Evolutionary conservation across 2,888 invertebrate species (phyloP).

Genomic region (Cerastis rubricosa): DNA sequence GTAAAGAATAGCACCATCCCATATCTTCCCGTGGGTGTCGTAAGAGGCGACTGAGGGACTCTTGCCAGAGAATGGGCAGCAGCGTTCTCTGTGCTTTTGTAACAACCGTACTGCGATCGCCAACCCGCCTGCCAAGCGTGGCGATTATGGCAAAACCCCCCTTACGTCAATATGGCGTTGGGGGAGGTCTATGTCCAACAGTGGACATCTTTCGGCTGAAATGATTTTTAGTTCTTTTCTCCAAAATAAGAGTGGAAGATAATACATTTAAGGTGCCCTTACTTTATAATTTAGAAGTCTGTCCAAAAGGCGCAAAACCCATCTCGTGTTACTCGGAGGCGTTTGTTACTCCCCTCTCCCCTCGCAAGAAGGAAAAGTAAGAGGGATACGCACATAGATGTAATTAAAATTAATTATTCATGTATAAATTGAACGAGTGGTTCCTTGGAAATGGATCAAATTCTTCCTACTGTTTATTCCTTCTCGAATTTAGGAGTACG

Average conservation of each 20-base stretch:
- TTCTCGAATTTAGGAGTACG: constrained; percentile 5
- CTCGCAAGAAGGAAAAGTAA: constrained; percentile 57
- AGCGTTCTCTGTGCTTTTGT: no score
- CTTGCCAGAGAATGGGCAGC: no score
- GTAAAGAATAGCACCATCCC: no score
- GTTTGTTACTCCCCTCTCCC: constrained; percentile 55
- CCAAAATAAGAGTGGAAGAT: constrained; percentile 40
- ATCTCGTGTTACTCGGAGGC: constrained; percentile 56
- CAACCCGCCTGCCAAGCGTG: no score
- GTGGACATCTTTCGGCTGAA: no score
- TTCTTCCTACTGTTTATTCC: constrained; percentile 44
- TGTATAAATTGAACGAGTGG: constrained; percentile 62
- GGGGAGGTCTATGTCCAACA: no score
- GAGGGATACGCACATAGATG: constrained; percentile 61
- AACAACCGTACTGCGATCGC: no score
- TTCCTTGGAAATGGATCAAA: constrained; percentile 62
- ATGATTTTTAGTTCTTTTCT: background rate
- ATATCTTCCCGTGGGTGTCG: no score
- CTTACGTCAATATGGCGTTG: no score
- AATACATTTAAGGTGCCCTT: constrained; percentile 42
- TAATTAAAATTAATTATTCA: constrained; percentile 65
- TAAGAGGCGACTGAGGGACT: no score
- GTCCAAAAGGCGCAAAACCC: constrained; percentile 54
- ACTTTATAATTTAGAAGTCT: constrained; percentile 45
- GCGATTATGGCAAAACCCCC: no score